Base-by-base conservation (phyloP, 64 coral and sea anemone genomes). In the Actinia tenebrosa region DNA sequence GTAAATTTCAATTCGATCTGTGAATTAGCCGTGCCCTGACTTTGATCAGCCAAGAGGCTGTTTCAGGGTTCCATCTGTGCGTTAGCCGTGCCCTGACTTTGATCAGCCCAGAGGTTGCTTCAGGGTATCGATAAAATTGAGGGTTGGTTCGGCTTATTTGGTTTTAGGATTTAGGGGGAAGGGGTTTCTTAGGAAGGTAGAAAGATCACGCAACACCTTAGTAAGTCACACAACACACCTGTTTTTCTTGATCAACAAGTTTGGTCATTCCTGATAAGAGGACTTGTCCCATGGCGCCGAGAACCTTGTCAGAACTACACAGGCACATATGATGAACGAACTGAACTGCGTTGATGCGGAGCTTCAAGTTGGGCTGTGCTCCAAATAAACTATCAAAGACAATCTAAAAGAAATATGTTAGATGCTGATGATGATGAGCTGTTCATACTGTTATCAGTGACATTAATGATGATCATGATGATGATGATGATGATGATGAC, bases 381-480 rank as follows among this genome's bases (percentile, higher is more conserved):
- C 94, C 94, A 87, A 95, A 95, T 79, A 95, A 78, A 88, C 94
- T 96, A 23, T 96, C 94, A 81, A 96, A 96, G 45, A 96, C 89
- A 56, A 96, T 84, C 91, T 93, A 52, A 27, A 16, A 26, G 10
- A 47, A 80, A 89, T 3, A 50, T 50, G 47, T 50, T 50, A 50
- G 47, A 50, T 50, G 47, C 3, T 50, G 47, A 1, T 50, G 47
- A 50, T 50, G 47, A 8, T 50, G 2, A 47, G 46, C 46, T n/a
- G n/a, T n/a, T n/a, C n/a, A n/a, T n/a, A n/a, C n/a, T n/a, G n/a
- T n/a, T n/a, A n/a, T n/a, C n/a, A n/a, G n/a, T n/a, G 30, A 37
- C 30, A 37, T 0, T 37, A 83, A 43, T 17, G 37, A 81, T 75
- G 23, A 42, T 30, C 10, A 47, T 79, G 10, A 44, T 1, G 45